Conservation (phyloP, 2,113 vertebrate genomes). For the Bettongia penicillata region DNA sequence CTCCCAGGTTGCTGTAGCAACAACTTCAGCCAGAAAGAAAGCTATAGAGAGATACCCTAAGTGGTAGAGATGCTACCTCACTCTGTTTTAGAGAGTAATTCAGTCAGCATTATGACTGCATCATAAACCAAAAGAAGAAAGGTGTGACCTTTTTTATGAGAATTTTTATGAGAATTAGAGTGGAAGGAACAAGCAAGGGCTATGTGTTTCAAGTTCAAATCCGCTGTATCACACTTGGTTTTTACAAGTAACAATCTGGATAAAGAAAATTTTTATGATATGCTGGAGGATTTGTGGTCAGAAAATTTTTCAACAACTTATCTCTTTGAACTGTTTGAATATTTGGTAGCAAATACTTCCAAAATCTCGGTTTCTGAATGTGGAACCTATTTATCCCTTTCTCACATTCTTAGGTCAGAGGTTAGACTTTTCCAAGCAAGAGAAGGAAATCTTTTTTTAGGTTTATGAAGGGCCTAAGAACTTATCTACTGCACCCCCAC, state of each 20-base stretch:
- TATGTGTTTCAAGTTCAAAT: slow-evolving; percentile 23
- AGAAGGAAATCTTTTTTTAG: not conserved
- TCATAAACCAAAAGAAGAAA: slow-evolving; percentile 43
- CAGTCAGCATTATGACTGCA: not conserved
- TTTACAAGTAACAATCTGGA: slow-evolving; percentile 21
- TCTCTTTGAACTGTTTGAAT: not conserved
- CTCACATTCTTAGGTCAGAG: not conserved
- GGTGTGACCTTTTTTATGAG: not conserved
- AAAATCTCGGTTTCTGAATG: not conserved
- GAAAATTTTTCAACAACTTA: not conserved
- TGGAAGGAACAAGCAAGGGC: slow-evolving; percentile 23
- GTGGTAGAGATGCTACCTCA: slow-evolving; percentile 3
- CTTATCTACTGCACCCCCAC: not conserved
- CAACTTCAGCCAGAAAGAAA: too few relatives aligned
- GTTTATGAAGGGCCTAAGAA: not conserved
- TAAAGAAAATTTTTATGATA: not conserved
- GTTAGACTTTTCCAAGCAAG: not conserved
- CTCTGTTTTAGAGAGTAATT: slow-evolving; percentile 35
- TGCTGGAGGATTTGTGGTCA: slow-evolving; percentile 7
- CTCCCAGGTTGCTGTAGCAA: not conserved
- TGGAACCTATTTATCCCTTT: not conserved
- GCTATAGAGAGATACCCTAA: not conserved
- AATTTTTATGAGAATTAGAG: slow-evolving; percentile 20
- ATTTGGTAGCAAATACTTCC: slow-evolving; percentile 8
- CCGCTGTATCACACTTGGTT: slow-evolving; percentile 13